These are phyloP conservation scores for Trichonephila clavata DNA, from an alignment of 1,140 invertebrate genomes.

Conservation along the genomic window DNA sequence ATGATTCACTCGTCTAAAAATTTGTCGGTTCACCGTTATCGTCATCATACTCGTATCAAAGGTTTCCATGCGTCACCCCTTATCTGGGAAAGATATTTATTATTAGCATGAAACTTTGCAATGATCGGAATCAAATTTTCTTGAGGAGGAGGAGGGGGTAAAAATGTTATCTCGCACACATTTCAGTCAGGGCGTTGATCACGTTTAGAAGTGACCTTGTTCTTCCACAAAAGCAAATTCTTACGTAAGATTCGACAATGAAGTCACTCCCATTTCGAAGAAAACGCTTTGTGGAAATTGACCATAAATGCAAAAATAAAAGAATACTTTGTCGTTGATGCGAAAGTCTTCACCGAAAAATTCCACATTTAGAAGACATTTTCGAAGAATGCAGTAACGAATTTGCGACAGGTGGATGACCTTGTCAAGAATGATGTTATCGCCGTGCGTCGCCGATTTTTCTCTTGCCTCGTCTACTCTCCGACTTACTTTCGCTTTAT, in stretches of 20 bases:
- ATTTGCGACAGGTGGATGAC: conserved; percentile 70
- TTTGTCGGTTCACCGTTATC: background rate
- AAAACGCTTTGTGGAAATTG: background rate
- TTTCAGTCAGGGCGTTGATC: background rate
- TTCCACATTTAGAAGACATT: background rate
- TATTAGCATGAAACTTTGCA: background rate
- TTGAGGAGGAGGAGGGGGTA: too few species aligned
- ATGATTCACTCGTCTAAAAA: background rate
- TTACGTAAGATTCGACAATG: background rate
- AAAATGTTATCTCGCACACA: background rate
- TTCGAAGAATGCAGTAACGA: conserved; percentile 47
- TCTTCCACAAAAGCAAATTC: background rate
- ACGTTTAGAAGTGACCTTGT: background rate
- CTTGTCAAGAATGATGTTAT: conserved; percentile 68
- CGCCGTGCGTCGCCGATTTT: conserved; percentile 21
- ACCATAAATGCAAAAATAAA: background rate
- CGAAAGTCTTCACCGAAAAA: background rate
- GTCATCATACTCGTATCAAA: background rate
- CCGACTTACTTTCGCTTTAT: conserved; percentile 24
- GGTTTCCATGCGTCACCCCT: background rate
- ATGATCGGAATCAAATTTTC: background rate
- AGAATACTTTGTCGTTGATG: background rate
- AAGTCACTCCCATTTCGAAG: background rate
- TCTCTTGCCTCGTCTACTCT: background rate
- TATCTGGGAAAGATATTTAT: background rate